These are phyloP conservation scores for Eulemur albifrons DNA, from an alignment of 2,797 vertebrate genomes.

Conservation along the genomic window DNA sequence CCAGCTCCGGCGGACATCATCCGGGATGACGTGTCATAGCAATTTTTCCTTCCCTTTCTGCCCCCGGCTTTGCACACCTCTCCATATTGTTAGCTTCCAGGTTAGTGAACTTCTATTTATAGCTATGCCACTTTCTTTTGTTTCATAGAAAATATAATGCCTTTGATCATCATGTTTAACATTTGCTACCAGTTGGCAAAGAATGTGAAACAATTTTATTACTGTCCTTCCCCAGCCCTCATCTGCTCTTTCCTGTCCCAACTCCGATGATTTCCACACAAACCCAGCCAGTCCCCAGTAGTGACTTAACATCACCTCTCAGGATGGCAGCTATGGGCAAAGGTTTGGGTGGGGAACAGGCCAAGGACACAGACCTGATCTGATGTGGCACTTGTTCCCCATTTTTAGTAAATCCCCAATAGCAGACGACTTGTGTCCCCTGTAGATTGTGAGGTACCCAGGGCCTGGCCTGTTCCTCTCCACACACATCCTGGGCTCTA, in stretches of 20 bases:
- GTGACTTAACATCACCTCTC: not conserved
- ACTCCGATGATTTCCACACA: not conserved
- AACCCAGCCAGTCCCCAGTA: not conserved
- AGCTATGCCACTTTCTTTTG: not conserved
- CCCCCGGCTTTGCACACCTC: not conserved
- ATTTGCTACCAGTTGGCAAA: not conserved
- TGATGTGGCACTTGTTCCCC: not conserved
- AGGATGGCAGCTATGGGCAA: not conserved
- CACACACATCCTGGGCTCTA: not conserved
- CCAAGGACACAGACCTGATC: not conserved
- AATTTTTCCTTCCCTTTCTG: not conserved
- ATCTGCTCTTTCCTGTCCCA: not conserved
- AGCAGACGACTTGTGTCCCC: not conserved
- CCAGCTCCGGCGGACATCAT: not conserved
- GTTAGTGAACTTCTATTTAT: not conserved
- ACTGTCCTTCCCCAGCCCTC: not conserved
- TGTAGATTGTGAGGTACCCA: not conserved
- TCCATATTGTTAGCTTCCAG: not conserved
- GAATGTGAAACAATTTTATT: not conserved
- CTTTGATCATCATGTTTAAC: not conserved
- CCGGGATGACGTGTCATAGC: not conserved
- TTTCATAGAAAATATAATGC: not conserved
- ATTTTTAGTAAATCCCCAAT: not conserved
- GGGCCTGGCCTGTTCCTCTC: not conserved
- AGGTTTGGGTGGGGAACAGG: not conserved